Base-by-base conservation (phyloP, 2,113 vertebrate genomes). In the Lepus americanus region DNA sequence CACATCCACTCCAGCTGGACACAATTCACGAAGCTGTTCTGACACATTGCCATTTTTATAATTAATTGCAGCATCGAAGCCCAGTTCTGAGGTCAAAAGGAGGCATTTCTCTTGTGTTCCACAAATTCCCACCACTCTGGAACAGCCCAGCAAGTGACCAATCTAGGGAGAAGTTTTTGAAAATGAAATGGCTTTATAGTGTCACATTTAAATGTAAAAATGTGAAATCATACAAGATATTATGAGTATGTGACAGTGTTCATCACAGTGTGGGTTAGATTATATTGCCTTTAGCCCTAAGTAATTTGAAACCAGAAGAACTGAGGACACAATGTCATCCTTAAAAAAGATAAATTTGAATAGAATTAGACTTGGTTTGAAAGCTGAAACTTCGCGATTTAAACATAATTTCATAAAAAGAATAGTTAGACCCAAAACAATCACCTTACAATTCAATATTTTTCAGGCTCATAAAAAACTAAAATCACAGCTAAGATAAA, bases 61-160 rank as follows among this genome's bases (percentile, higher is more conserved):
- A 98, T 99, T 99, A 92, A 99, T 95, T 67, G 99, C 99, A 49
- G 97, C 98, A 94, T 99, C 98, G 97, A 99, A 99, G 2, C 99
- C 99, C 79, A 99, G 98, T 92, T 99, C 98, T 55, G 98, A 98
- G 66, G 99, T 98, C 96, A 99, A 97, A 90, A 98, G 59, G 82
- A 97, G 98, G 97, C 99, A 99, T 96, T 99, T 99, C 67, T 99
- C 98, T 23, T 98, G 98, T 6, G 99, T 99, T 85, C 99, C 99
- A 96, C 99, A 99, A 23, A 99, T 99, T 39, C 99, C 99, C 61
- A 99, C 99, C 61, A 99, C 99, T 97, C 97, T 98, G 84, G 98
- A 98, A 97, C 99, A 99, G 73, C 99, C 99, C 31, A 99, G 99
- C 96, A 99, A 97, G 23, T 93, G 98, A 88, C 98, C 99, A 59